phyloP scores from a whole-genome alignment of 1,140 invertebrate genomes.

The Melanaphis sacchari region DNA sequence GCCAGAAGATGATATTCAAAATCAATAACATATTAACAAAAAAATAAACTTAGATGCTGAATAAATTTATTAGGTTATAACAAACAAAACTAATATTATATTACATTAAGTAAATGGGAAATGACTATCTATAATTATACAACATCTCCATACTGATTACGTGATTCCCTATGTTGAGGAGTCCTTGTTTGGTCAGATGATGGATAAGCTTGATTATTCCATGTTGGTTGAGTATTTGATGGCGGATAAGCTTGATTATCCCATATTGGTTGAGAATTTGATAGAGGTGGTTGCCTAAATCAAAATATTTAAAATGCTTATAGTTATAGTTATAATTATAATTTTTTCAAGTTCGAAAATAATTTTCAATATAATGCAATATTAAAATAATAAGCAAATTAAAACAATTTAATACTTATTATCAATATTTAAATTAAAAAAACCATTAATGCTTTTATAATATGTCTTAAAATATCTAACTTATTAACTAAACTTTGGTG shows the following conservation, averaged over 20 bases:
- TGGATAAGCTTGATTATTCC: slow-evolving; percentile 23
- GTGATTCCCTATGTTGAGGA: background rate
- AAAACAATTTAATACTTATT: background rate
- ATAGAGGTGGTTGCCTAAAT: slow-evolving; percentile 29
- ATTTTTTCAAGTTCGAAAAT: background rate
- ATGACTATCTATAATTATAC: background rate
- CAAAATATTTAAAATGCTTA: background rate
- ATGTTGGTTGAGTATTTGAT: slow-evolving; percentile 34
- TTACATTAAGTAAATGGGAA: background rate
- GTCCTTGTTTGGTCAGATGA: background rate
- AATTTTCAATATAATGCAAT: background rate
- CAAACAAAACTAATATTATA: slow-evolving; percentile 39
- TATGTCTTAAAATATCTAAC: too few relatives aligned
- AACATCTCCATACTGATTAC: slow-evolving; percentile 49
- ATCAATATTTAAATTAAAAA: too few relatives aligned
- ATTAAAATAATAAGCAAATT: background rate
- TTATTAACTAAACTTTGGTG: too few relatives aligned
- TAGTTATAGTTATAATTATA: background rate
- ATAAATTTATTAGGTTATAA: background rate
- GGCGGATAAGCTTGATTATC: slow-evolving; percentile 20
- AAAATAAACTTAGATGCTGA: background rate
- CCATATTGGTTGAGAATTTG: slow-evolving; percentile 39
- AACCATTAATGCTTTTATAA: too few relatives aligned
- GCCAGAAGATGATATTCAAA: background rate
- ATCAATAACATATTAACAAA: background rate